A percentile compares a stretch with the other conserved stretches of the same genome.
Evolutionary conservation across 2,888 invertebrate genomes (phyloP).

Genomic region (Tortrix viridana): DNA sequence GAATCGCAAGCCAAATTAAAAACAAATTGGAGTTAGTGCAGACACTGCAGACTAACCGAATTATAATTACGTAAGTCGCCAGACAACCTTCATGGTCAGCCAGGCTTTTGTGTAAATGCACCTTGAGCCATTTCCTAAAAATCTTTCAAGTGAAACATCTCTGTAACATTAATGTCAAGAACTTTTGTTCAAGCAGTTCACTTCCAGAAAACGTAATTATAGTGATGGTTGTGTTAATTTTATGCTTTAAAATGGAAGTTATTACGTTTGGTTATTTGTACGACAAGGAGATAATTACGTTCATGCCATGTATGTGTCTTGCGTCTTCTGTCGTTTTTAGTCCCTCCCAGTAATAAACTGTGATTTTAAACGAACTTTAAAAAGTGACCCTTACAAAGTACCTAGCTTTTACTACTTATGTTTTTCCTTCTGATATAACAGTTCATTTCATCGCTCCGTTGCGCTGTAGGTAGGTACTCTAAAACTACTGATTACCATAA

Average conservation of each 20-base stretch:
- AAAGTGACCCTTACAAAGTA: too few relatives aligned
- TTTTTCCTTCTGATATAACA: too few relatives aligned
- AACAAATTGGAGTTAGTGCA: slow-evolving; percentile 11
- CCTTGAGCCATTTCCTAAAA: slow-evolving; percentile 47
- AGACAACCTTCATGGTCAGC: slow-evolving; percentile 49
- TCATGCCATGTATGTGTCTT: background rate
- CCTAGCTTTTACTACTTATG: too few relatives aligned
- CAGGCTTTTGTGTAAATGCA: slow-evolving; percentile 40
- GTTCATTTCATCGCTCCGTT: too few relatives aligned
- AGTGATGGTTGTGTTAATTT: slow-evolving; percentile 5
- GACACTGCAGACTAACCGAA: slow-evolving; percentile 6
- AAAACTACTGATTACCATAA: background rate
- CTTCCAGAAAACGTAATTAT: background rate
- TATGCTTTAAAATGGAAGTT: slow-evolving; percentile 9
- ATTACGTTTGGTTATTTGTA: background rate
- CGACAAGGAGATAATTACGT: slow-evolving; percentile 4
- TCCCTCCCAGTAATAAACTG: too few relatives aligned
- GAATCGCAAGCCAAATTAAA: background rate
- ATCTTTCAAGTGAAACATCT: slow-evolving; percentile 23
- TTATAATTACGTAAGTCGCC: slow-evolving; percentile 13
- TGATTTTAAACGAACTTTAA: too few relatives aligned
- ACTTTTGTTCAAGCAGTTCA: slow-evolving; percentile 15
- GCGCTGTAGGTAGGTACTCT: too few relatives aligned
- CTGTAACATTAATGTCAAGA: slow-evolving; percentile 26
- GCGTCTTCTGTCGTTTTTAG: too few relatives aligned